phyloP scores from a whole-genome alignment of 2,113 vertebrate species.

The Brachyistius frenatus region DNA sequence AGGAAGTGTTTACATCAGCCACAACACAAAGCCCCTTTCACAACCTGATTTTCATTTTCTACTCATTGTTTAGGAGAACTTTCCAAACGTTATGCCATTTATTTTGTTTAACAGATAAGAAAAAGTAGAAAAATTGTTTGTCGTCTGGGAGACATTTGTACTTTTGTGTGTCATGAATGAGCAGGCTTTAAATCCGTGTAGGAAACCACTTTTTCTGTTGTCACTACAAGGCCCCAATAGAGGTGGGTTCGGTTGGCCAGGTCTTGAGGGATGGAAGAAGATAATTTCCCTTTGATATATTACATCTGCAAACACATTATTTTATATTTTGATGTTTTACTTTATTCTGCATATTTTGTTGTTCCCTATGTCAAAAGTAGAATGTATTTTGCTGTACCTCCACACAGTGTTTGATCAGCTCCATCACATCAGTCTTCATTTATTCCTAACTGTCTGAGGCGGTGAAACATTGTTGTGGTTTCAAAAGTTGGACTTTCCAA shows the following conservation, averaged over 20 bases:
- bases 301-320: no score
- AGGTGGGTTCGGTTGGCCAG: slow-evolving; percentile 46
- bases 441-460: slow-evolving; percentile 13
- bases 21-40: slow-evolving; percentile 34
- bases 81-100: slow-evolving; percentile 1
- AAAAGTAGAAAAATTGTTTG: background rate
- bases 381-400: background rate
- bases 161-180: background rate
- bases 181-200: background rate
- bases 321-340: background rate
- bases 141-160: background rate
- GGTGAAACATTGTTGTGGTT: slow-evolving; percentile 51
- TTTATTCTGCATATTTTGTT: background rate
- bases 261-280: slow-evolving; percentile 29
- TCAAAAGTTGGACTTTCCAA: slow-evolving; percentile 36
- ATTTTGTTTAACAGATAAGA: background rate
- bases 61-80: background rate
- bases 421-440: slow-evolving; percentile 35
- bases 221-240: background rate
- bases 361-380: background rate
- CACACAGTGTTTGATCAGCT: slow-evolving; percentile 30
- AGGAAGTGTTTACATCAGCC: slow-evolving; percentile 62
- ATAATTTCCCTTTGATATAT: slow-evolving; percentile 3
- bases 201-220: slow-evolving; percentile 10
- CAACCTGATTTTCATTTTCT: slow-evolving; percentile 18